Evolutionary conservation across 2,797 vertebrate species (phyloP).

Genomic region (Orientallactaga sibirica): DNA sequence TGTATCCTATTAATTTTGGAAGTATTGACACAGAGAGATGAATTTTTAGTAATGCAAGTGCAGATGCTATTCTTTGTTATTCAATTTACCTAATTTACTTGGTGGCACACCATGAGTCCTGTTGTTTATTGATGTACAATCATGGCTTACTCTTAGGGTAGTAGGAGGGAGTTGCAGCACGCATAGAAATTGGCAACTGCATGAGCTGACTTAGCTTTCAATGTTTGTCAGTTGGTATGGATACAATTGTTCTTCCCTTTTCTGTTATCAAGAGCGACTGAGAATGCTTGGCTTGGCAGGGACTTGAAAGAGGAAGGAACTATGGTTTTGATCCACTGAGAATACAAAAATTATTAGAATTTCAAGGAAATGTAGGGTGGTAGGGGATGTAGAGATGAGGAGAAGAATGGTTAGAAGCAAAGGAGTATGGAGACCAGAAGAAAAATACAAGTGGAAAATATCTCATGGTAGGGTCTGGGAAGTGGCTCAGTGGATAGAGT

Average conservation of each 20-base stretch:
- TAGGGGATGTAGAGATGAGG: neutral
- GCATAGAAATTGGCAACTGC: neutral
- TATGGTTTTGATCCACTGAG: constrained; percentile 16
- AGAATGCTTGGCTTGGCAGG: constrained; percentile 55
- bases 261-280: constrained; percentile 45
- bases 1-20: constrained; percentile 45
- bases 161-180: constrained; percentile 20
- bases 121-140: constrained; percentile 56
- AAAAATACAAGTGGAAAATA: neutral
- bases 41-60: constrained; percentile 13
- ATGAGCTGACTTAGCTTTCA: constrained; percentile 37
- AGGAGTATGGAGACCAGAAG: constrained; percentile 10
- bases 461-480: neutral
- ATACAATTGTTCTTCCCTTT: constrained; percentile 56
- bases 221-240: constrained; percentile 48
- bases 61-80: constrained; percentile 54
- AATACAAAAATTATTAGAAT: constrained; percentile 62
- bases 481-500: neutral
- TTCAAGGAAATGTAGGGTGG: constrained; percentile 49
- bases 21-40: neutral
- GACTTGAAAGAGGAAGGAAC: constrained; percentile 59
- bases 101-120: constrained; percentile 31
- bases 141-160: constrained; percentile 46
- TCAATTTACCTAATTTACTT: constrained; percentile 58
- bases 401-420: constrained; percentile 39